A percentile compares a stretch with the other conserved stretches of the same genome.
These are phyloP conservation scores for Himalopsyche kuldschensis DNA, from an alignment of 2,888 invertebrate species.

Conservation along the genomic window DNA sequence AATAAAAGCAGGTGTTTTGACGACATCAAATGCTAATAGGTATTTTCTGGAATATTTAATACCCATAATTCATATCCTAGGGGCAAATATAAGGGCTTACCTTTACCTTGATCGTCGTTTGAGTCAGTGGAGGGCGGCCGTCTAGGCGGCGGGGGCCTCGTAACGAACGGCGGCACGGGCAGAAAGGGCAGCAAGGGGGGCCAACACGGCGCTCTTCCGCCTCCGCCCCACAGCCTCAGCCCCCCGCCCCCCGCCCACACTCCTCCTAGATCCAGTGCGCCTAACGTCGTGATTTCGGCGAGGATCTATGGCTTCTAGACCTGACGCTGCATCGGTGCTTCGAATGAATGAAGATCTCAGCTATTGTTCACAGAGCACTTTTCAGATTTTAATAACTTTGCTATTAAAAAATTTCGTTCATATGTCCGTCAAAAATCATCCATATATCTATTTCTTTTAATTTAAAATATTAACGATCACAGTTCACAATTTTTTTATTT, in stretches of 20 bases:
- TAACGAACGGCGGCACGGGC: constrained; percentile 35
- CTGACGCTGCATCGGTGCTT: background rate
- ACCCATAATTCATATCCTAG: no score
- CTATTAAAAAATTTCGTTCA: no score
- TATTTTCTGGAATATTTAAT: no score
- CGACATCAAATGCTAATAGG: no score
- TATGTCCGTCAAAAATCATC: no score
- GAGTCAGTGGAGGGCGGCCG: constrained; percentile 34
- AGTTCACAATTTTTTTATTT: no score
- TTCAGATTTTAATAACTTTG: background rate
- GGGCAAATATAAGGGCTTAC: constrained; percentile 7
- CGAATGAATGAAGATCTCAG: background rate
- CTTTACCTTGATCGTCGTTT: constrained; percentile 33
- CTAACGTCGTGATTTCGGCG: background rate
- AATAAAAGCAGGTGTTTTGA: no score
- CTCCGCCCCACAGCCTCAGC: constrained; percentile 37
- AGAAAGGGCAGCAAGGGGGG: constrained; percentile 36
- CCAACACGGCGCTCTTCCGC: constrained; percentile 36
- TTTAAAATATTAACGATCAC: no score
- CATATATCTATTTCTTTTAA: no score
- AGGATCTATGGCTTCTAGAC: background rate
- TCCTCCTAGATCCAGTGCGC: constrained; percentile 39
- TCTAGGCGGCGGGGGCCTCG: constrained; percentile 25
- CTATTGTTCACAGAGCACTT: background rate
- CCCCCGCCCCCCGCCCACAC: constrained; percentile 40